Evolutionary conservation across 2,797 vertebrate genomes (phyloP).

Genomic region (Danionella dracula): DNA sequence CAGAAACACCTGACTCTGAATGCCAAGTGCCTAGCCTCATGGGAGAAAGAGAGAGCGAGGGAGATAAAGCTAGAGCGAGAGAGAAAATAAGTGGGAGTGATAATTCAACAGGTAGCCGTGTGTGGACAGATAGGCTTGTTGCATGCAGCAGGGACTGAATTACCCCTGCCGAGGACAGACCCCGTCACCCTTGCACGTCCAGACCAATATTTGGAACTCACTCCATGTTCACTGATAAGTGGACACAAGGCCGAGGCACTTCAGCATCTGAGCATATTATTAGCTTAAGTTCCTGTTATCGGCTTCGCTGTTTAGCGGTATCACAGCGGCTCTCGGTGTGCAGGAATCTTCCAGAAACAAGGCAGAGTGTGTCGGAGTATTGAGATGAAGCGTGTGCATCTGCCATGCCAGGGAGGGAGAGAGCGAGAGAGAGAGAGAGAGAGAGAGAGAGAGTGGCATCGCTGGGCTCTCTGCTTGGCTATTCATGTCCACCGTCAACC

Average conservation of each 20-base stretch:
- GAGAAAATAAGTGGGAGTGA: constrained; percentile 4
- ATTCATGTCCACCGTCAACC: constrained; percentile 64
- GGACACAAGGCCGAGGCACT: constrained; percentile 15
- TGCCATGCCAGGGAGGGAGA: neutral
- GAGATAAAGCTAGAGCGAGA: neutral
- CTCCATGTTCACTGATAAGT: constrained; percentile 30
- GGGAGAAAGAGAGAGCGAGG: neutral
- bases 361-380: constrained; percentile 5
- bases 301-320: neutral
- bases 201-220: constrained; percentile 29
- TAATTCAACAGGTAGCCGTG: constrained; percentile 40
- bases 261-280: constrained; percentile 3
- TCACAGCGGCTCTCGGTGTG: neutral
- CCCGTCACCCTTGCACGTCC: constrained; percentile 15
- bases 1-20: constrained; percentile 66
- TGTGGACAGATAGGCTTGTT: constrained; percentile 29
- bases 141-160: constrained; percentile 23
- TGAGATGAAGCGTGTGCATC: neutral
- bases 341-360: constrained; percentile 4
- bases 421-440: no score
- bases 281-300: constrained; percentile 15
- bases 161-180: constrained; percentile 7
- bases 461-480: constrained; percentile 48
- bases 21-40: constrained; percentile 60
- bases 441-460: neutral